These are phyloP conservation scores for Tetraodon nigroviridis DNA, from an alignment of 2,113 vertebrate genomes.

Conservation along the genomic window DNA sequence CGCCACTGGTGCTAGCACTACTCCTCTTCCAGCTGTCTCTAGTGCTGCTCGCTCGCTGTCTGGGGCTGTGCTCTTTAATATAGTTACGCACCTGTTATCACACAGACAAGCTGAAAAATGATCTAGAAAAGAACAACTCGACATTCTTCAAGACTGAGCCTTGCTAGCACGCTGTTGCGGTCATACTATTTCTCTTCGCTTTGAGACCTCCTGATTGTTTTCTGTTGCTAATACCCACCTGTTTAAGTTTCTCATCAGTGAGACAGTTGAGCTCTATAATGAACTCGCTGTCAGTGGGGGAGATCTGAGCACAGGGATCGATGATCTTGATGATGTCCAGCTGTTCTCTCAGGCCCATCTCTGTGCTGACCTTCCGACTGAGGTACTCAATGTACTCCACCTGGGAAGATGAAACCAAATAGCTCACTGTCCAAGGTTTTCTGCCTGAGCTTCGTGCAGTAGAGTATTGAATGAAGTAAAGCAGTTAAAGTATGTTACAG, in stretches of 20 bases:
- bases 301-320: constrained; percentile 95
- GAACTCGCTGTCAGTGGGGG: constrained; percentile 97
- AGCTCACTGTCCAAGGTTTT: no score
- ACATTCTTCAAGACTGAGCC: not conserved
- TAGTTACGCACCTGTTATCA: constrained; percentile 87
- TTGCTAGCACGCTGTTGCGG: not conserved
- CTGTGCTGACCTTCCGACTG: constrained; percentile 96
- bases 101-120: not conserved
- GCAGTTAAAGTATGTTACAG: no score
- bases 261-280: constrained; percentile 99
- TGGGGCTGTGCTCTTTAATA: constrained; percentile 89
- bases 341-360: constrained; percentile 98
- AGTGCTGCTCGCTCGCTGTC: constrained; percentile 81
- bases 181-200: no score
- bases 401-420: constrained; percentile 57
- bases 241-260: constrained; percentile 96
- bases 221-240: constrained; percentile 72
- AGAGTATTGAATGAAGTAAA: no score
- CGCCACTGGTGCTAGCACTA: constrained; percentile 85
- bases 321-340: constrained; percentile 99
- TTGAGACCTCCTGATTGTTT: not conserved
- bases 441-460: no score
- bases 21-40: constrained; percentile 92
- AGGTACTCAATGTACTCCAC: constrained; percentile 99
- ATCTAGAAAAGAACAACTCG: not conserved